phyloP scores from a whole-genome alignment of 2,113 vertebrate genomes.

The Melanocharis versteri region DNA sequence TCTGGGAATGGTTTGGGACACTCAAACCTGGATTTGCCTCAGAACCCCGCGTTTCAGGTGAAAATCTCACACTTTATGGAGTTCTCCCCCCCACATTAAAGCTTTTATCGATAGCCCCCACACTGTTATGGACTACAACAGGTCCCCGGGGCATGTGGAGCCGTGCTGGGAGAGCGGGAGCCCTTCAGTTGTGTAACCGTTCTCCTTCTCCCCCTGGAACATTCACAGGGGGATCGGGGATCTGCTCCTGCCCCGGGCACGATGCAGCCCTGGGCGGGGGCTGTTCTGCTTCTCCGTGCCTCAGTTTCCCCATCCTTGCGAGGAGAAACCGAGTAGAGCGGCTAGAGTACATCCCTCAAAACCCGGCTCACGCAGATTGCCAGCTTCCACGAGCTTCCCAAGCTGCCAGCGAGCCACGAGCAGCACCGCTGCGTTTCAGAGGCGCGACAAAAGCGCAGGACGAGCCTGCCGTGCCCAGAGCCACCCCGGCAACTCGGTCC shows the following conservation, averaged over 20 bases:
- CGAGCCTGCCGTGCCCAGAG: not conserved
- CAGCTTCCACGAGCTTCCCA: not conserved
- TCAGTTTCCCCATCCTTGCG: not conserved
- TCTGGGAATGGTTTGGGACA: not conserved
- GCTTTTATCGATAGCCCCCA: not conserved
- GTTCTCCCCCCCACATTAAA: not conserved
- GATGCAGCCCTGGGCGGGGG: rapidly evolving
- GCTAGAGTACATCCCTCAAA: rapidly evolving
- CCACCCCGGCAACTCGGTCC: not conserved
- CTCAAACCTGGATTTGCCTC: rapidly evolving
- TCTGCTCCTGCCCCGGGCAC: not conserved
- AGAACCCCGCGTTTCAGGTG: not conserved
- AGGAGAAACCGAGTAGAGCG: rapidly evolving
- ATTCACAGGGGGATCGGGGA: not conserved
- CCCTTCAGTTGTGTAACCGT: not conserved
- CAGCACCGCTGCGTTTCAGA: not conserved
- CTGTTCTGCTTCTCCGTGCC: not conserved
- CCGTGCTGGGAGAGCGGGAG: not conserved
- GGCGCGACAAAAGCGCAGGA: not conserved
- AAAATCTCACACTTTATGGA: not conserved
- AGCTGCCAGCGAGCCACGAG: not conserved
- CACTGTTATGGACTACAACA: not conserved
- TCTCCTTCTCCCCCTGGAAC: not conserved
- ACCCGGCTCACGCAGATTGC: not conserved
- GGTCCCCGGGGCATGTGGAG: not conserved